A percentile compares a stretch with the other conserved stretches of the same genome.
phyloP scores from a whole-genome alignment of 1,140 invertebrate species.

The Rhyzopertha dominica region DNA sequence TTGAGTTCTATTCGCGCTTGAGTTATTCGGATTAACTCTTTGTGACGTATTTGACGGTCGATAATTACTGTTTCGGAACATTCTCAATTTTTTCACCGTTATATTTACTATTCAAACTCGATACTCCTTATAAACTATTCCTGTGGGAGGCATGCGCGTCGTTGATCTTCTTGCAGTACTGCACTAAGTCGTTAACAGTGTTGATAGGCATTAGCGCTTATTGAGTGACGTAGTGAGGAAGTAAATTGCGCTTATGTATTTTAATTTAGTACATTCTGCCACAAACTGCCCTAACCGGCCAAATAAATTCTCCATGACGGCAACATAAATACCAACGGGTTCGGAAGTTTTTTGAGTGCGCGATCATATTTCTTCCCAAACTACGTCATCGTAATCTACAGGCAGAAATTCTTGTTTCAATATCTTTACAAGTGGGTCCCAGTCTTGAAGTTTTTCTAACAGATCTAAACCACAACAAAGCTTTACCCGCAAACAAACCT shows the following conservation, averaged over 20 bases:
- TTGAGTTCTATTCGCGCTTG: background rate
- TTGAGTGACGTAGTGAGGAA: slow-evolving; percentile 8
- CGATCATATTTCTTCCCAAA: slow-evolving; percentile 28
- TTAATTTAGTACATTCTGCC: slow-evolving; percentile 8
- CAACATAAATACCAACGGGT: slow-evolving; percentile 32
- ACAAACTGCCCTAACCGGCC: slow-evolving; percentile 18
- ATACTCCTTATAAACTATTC: background rate
- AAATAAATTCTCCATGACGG: slow-evolving; percentile 32
- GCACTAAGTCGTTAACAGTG: slow-evolving; percentile 4
- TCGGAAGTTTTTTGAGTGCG: slow-evolving; percentile 34
- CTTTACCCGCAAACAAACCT: slow-evolving; percentile 32
- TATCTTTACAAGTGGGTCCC: slow-evolving; percentile 20
- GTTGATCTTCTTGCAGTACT: slow-evolving; percentile 8
- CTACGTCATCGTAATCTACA: slow-evolving; percentile 31
- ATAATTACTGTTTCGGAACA: background rate
- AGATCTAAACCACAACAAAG: slow-evolving; percentile 32
- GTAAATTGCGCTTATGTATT: slow-evolving; percentile 3
- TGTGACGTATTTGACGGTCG: background rate
- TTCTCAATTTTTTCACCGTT: background rate
- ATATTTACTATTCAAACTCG: slow-evolving; percentile 1
- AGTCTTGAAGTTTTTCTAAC: slow-evolving; percentile 17
- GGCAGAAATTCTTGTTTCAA: slow-evolving; percentile 28
- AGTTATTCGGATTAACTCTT: background rate
- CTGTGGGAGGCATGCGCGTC: background rate
- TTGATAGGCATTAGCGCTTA: slow-evolving; percentile 8